These are phyloP conservation scores for Paedocypris sp. DNA, from an alignment of 2,113 vertebrate genomes.

Conservation along the genomic window DNA sequence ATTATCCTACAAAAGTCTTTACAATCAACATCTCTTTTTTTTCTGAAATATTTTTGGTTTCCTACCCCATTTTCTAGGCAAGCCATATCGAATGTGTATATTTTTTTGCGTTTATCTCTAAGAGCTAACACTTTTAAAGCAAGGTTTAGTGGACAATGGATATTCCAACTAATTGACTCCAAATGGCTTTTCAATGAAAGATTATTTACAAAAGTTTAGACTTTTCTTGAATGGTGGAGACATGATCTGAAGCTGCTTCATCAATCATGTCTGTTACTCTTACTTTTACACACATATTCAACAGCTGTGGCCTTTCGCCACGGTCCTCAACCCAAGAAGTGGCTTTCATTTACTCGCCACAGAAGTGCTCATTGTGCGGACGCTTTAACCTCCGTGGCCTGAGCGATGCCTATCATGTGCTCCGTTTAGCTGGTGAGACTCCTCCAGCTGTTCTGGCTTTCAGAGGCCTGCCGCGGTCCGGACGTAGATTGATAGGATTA, in stretches of 20 bases:
- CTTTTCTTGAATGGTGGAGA: too few relatives aligned
- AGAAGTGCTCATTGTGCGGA: conserved; percentile 12
- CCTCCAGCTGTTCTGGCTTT: conserved; percentile 20
- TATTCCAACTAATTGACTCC: too few relatives aligned
- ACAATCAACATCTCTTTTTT: too few relatives aligned
- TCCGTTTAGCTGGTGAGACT: conserved; percentile 8
- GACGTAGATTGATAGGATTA: conserved; percentile 21
- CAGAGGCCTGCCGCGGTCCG: neutral
- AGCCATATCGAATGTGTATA: too few relatives aligned
- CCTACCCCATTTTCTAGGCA: too few relatives aligned
- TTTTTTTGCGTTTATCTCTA: too few relatives aligned
- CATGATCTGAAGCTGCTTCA: conserved; percentile 1
- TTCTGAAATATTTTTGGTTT: too few relatives aligned
- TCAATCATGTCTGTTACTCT: conserved; percentile 9
- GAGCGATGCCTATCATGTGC: conserved; percentile 12
- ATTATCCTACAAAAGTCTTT: too few relatives aligned
- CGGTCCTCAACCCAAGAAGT: neutral
- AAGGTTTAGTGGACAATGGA: too few relatives aligned
- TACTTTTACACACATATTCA: neutral
- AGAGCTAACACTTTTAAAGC: too few relatives aligned
- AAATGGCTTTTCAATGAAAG: too few relatives aligned
- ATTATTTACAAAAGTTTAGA: too few relatives aligned
- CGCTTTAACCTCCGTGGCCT: conserved; percentile 4
- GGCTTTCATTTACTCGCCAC: conserved; percentile 14
- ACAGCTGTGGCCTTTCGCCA: conserved; percentile 18